phyloP scores from a whole-genome alignment of 2,797 vertebrate genomes.

The Galaxias olidus region DNA sequence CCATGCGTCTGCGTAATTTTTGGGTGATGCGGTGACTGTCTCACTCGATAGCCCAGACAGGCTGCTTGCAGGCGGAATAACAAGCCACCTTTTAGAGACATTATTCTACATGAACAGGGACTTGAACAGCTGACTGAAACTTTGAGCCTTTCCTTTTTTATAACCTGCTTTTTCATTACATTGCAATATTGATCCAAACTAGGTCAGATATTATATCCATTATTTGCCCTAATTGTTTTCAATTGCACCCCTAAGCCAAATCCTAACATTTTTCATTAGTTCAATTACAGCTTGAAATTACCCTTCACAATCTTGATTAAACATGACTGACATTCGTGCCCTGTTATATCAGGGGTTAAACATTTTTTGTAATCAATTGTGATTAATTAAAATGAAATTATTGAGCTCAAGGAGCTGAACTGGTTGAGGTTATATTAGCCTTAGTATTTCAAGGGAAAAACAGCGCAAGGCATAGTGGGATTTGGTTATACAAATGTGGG shows the following conservation, averaged over 20 bases:
- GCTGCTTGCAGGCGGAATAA: conserved; percentile 18
- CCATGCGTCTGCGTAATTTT: conserved; percentile 12
- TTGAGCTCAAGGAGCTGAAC: background rate
- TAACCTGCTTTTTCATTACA: conserved; percentile 29
- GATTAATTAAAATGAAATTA: conserved; percentile 8
- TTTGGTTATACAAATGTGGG: background rate
- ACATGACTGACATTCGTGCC: conserved; percentile 51
- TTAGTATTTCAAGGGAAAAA: background rate
- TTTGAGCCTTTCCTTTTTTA: background rate
- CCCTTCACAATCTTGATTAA: conserved; percentile 52
- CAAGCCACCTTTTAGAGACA: conserved; percentile 10
- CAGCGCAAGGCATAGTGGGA: background rate
- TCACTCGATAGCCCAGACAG: conserved; percentile 12
- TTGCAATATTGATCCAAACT: conserved; percentile 26
- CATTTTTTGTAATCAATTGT: conserved; percentile 24
- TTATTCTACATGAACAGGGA: conserved; percentile 8
- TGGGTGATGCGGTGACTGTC: conserved; percentile 4
- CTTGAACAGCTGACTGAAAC: background rate
- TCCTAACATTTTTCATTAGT: conserved; percentile 43
- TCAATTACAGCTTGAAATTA: conserved; percentile 59
- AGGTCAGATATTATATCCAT: conserved; percentile 47
- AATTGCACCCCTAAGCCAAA: conserved; percentile 53
- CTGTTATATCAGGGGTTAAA: conserved; percentile 44
- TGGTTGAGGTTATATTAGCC: conserved; percentile 2
- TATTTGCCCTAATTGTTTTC: conserved; percentile 56